Evolutionary conservation across 1,140 invertebrate genomes (phyloP), one percentile per base, ranked within the genome.

Genomic region (Plectrocnemia conspersa): DNA sequence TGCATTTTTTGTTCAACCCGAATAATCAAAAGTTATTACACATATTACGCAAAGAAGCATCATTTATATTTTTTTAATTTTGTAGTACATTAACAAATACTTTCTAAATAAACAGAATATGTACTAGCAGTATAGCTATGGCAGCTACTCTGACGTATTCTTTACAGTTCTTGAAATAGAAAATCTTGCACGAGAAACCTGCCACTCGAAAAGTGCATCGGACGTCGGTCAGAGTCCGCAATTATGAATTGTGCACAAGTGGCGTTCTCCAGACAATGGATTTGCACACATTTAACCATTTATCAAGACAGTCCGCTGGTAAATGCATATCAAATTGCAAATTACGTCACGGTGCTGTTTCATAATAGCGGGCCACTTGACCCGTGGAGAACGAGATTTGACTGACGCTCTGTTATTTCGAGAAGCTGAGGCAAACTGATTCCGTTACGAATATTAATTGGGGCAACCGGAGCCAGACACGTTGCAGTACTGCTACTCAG

Each of bases 321-420:
- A 53, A 58, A 54, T 54, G 52, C 56, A 54, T 54, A 59, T 59
- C 56, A 54, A 54, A 59, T 35, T 52, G 56, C 56, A 53, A 59
- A 59, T 59, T 59, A 54, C 52, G 45, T 54, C 56, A 54, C 52
- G 36, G 52, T 29, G 47, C 56, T 38, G n/a, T n/a, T 23, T 9
- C 7, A 11, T 7, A 23, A 23, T 3, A 19, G 10, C 10, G 15
- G 42, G 42, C 42, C 42, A 45, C 42, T 45, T 45, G 42, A 45
- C 42, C 42, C 42, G 42, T 24, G 11, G 10, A n/a, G n/a, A n/a
- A n/a, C n/a, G n/a, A n/a, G n/a, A 6, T 38, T 38, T 38, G 35
- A 38, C 7, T 7, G 35, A 38, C 35, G 35, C 13, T 29, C n/a
- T 38, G 35, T 38, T 38, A 38, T 38, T 38, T 38, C 35, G 5